Evolutionary conservation across 2,797 vertebrate genomes (phyloP).

Genomic region (Brachyalestes nurse): DNA sequence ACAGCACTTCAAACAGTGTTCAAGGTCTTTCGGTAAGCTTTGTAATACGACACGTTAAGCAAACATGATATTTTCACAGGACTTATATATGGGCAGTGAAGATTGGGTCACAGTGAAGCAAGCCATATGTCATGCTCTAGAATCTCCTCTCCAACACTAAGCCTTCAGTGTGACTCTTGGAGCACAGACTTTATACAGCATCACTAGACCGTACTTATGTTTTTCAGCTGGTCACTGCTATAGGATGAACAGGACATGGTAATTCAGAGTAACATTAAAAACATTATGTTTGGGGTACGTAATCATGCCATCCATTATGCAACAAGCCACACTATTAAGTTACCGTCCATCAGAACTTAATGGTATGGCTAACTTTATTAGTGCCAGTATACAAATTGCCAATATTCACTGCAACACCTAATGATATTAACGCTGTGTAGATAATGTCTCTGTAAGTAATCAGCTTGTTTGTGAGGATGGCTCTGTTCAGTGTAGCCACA

Average conservation of each 20-base stretch:
- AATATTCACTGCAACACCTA: conserved; percentile 24
- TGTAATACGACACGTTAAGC: background rate
- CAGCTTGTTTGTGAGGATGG: background rate
- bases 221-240: background rate
- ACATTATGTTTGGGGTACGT: conserved; percentile 21
- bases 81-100: conserved; percentile 32
- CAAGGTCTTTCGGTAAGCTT: conserved; percentile 37
- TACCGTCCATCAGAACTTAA: background rate
- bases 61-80: conserved; percentile 27
- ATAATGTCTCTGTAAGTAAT: conserved; percentile 10
- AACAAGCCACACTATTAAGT: conserved; percentile 30
- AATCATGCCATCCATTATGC: conserved; percentile 32
- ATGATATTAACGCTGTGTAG: conserved; percentile 10
- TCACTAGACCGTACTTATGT: background rate
- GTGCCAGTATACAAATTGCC: conserved; percentile 11
- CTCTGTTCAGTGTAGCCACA: conserved; percentile 37
- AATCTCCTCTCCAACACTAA: conserved; percentile 71
- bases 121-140: conserved; percentile 45
- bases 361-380: background rate
- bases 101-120: conserved; percentile 57
- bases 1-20: conserved; percentile 48
- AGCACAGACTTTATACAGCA: conserved; percentile 32
- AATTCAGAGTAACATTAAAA: conserved; percentile 37
- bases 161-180: conserved; percentile 52
- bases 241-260: conserved; percentile 16